Conservation (phyloP, 1,140 invertebrate species). For the Globodera rostochiensis region DNA sequence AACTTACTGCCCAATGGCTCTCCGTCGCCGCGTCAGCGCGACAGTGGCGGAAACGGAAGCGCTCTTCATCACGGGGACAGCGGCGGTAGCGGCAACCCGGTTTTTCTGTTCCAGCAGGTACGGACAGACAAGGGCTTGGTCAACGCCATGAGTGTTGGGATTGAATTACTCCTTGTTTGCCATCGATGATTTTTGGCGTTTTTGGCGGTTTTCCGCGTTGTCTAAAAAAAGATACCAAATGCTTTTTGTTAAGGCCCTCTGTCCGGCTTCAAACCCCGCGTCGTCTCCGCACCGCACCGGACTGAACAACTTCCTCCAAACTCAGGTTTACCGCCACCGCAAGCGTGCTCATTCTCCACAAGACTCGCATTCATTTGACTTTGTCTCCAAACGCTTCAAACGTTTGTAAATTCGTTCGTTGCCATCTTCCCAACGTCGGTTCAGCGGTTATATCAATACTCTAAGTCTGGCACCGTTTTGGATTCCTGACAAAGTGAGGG, state of each 20-base stretch:
- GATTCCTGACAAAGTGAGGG: too few relatives aligned
- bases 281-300: slow-evolving; percentile 40
- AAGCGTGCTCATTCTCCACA: slow-evolving; percentile 55
- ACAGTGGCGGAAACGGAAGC: slow-evolving; percentile 15
- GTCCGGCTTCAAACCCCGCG: slow-evolving; percentile 27
- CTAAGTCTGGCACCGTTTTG: too few relatives aligned
- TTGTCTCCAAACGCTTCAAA: slow-evolving; percentile 51
- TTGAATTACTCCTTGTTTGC: not conserved
- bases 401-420: slow-evolving; percentile 29
- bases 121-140: slow-evolving; percentile 16
- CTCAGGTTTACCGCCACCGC: slow-evolving; percentile 55
- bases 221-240: slow-evolving; percentile 12
- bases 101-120: slow-evolving; percentile 58
- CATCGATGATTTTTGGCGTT: not conserved
- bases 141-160: not conserved
- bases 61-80: not conserved
- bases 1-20: slow-evolving; percentile 18
- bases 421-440: not conserved
- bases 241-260: slow-evolving; percentile 44
- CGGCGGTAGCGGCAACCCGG: slow-evolving; percentile 26
- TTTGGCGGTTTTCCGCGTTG: not conserved
- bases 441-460: not conserved
- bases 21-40: slow-evolving; percentile 33
- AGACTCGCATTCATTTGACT: slow-evolving; percentile 24
- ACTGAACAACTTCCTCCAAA: slow-evolving; percentile 53